Percentiles rank a stretch among this genome's conserved stretches.
phyloP scores from a whole-genome alignment of 2,113 vertebrate species.

The Phylloscopus trochilus region DNA sequence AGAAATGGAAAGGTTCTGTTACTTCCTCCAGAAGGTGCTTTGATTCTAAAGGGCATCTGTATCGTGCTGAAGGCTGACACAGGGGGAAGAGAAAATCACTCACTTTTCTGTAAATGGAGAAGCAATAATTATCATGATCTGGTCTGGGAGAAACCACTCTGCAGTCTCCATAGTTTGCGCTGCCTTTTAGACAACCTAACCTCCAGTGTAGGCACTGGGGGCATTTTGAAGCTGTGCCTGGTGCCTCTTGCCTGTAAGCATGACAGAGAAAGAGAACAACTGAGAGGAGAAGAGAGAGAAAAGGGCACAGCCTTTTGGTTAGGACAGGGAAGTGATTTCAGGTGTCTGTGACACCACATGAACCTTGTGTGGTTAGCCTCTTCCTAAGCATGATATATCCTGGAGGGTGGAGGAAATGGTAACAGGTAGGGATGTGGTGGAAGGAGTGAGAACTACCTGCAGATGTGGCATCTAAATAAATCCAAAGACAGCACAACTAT shows the following conservation, averaged over 20 bases:
- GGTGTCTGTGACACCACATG: not conserved
- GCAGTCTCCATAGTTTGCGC: not conserved
- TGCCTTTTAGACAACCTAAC: not conserved
- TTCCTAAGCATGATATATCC: not conserved
- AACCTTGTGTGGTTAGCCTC: not conserved
- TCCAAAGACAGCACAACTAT: conserved; percentile 49
- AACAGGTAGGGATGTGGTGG: not conserved
- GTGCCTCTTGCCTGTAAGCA: not conserved
- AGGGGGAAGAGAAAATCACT: not conserved
- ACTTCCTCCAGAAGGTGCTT: not conserved
- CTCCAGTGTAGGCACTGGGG: not conserved
- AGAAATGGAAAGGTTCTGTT: not conserved
- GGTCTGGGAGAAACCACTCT: not conserved
- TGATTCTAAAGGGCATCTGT: not conserved
- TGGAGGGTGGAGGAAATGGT: not conserved
- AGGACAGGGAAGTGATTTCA: not conserved
- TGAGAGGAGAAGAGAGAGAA: not conserved
- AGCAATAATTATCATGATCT: not conserved
- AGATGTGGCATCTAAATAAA: conserved; percentile 51
- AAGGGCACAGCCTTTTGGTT: not conserved
- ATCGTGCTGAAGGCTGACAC: not conserved
- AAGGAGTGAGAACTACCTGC: conserved; percentile 47
- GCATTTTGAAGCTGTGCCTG: not conserved
- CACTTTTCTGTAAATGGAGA: not conserved
- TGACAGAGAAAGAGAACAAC: not conserved